Evolutionary conservation across 2,888 invertebrate species (phyloP).

Genomic region (Camptogramma bilineatum): DNA sequence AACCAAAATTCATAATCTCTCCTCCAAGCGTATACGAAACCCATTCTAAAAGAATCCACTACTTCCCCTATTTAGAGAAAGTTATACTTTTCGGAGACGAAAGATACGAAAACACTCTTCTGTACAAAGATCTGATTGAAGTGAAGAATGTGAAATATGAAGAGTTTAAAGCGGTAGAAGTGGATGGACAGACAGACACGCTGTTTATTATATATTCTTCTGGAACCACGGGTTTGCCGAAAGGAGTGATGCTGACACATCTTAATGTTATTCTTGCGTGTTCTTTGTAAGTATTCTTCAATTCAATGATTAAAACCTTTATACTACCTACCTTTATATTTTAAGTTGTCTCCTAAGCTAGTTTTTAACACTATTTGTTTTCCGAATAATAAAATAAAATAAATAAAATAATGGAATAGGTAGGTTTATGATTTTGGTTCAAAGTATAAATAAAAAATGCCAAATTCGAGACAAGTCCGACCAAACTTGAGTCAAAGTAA

Average conservation of each 20-base stretch:
- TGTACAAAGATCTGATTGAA: conserved; percentile 60
- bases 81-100: conserved; percentile 63
- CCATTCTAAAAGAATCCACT: conserved; percentile 53
- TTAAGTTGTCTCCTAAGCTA: no score
- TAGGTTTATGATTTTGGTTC: no score
- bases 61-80: conserved; percentile 51
- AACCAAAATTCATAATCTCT: conserved; percentile 64
- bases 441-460: no score
- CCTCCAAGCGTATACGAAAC: conserved; percentile 60
- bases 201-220: conserved; percentile 70
- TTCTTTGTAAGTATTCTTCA: conserved; percentile 55
- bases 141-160: conserved; percentile 55
- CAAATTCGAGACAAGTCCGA: no score
- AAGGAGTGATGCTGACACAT: conserved; percentile 73
- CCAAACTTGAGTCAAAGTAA: no score
- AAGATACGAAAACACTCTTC: conserved; percentile 44
- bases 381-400: no score
- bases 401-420: no score
- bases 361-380: no score
- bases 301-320: no score
- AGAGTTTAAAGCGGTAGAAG: conserved; percentile 58
- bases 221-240: conserved; percentile 74
- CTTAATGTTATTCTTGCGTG: conserved; percentile 56
- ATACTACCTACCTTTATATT: no score
- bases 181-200: conserved; percentile 59